Evolutionary conservation across 2,797 vertebrate genomes (phyloP).

Genomic region (Synanceia verrucosa): DNA sequence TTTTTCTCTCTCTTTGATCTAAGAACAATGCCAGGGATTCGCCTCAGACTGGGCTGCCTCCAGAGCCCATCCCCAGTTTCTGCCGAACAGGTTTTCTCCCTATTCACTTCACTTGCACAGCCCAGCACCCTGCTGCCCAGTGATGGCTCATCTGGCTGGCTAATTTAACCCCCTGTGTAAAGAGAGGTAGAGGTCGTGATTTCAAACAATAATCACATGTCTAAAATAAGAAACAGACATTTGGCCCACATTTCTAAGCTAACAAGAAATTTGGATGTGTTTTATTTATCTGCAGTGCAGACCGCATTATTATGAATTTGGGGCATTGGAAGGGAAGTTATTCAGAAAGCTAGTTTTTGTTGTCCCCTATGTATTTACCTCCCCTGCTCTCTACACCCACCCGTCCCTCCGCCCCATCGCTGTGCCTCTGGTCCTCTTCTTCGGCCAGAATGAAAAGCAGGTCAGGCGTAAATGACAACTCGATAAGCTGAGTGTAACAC

Average conservation of each 20-base stretch:
- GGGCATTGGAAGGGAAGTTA: constrained; percentile 51
- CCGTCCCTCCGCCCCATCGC: neutral
- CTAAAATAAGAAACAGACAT: constrained; percentile 8
- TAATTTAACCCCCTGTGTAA: constrained; percentile 70
- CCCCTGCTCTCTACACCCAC: neutral
- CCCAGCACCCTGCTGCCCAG: constrained; percentile 37
- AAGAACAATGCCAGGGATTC: constrained; percentile 61
- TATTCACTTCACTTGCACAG: neutral
- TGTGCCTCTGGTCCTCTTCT: constrained; percentile 26
- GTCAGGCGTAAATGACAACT: constrained; percentile 45
- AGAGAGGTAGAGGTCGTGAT: constrained; percentile 54
- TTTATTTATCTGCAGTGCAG: constrained; percentile 61
- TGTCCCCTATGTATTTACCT: constrained; percentile 45
- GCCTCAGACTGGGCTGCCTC: constrained; percentile 44
- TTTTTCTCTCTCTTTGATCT: constrained; percentile 66
- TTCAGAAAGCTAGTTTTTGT: constrained; percentile 44
- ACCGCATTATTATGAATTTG: constrained; percentile 68
- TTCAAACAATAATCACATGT: constrained; percentile 62
- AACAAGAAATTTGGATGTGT: constrained; percentile 56
- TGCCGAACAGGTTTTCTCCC: constrained; percentile 56
- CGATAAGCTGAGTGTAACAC: constrained; percentile 36
- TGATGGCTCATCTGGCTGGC: constrained; percentile 61
- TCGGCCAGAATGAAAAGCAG: constrained; percentile 50
- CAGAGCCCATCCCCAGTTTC: constrained; percentile 37
- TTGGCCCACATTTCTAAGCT: constrained; percentile 57